A percentile compares a stretch with the other conserved stretches of the same genome.
Conservation (phyloP, 30 jellyfish, hydroid and myxozoan species). For the Aurelia sp. region DNA sequence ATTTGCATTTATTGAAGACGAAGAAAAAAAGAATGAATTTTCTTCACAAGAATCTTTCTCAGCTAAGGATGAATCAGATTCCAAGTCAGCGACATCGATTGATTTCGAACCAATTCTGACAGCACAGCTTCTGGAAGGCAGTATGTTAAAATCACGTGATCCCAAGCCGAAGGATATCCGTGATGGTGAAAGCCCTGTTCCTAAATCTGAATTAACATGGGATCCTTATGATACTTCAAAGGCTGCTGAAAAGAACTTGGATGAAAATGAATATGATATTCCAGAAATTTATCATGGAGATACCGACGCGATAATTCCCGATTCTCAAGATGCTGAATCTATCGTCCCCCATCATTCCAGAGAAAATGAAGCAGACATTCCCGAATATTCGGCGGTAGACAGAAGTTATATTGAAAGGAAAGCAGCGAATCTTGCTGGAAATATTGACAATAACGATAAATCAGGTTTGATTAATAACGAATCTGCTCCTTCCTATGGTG, state of each 20-base stretch:
- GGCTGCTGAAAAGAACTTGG: conserved; percentile 38
- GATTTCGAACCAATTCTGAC: background rate
- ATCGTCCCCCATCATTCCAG: too few relatives aligned
- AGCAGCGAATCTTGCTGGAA: too few relatives aligned
- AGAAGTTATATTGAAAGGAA: too few relatives aligned
- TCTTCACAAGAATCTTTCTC: conserved; percentile 17
- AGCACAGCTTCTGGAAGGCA: background rate
- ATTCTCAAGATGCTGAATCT: too few relatives aligned
- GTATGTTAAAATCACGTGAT: background rate
- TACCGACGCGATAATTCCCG: too few relatives aligned
- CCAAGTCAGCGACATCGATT: background rate
- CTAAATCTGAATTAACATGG: conserved; percentile 39
- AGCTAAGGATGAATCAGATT: conserved; percentile 10
- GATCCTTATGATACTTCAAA: conserved; percentile 58
- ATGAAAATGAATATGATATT: conserved; percentile 23
- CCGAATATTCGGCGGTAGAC: too few relatives aligned
- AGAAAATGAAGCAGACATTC: too few relatives aligned
- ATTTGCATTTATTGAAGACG: conserved; percentile 60
- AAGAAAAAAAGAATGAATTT: conserved; percentile 7
- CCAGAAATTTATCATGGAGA: conserved; percentile 16
- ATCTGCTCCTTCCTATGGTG: too few relatives aligned
- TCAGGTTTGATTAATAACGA: too few relatives aligned
- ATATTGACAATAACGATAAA: too few relatives aligned
- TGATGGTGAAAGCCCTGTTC: background rate
- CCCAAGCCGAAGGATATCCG: background rate